Base-by-base conservation (phyloP, 2,888 invertebrate genomes). In the Isotomurus palustris region DNA sequence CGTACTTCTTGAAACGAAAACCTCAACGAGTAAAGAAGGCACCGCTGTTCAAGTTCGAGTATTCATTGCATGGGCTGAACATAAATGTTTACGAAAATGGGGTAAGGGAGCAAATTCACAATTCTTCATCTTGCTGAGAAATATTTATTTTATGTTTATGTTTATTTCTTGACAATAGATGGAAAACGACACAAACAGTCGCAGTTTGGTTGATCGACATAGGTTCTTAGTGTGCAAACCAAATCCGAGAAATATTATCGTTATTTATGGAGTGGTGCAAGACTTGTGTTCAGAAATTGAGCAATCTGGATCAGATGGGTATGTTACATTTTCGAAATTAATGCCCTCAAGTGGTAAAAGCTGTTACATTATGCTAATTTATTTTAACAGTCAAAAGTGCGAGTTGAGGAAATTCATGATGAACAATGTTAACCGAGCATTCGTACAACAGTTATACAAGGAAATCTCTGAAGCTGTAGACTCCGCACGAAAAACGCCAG, bases 231-330 rank as follows among this genome's bases (percentile, higher is more conserved):
- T 95, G 52, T 89, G 92, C 68, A 80, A 83, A 40, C 83, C 88
- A 4, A 84, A 87, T 75, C 83, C 84, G 43, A 83, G 82, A 68
- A 84, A 86, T 73, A 82, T 90, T 71, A 82, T 87, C 73, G 83
- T 86, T 27, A 84, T 91, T 56, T 89, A 90, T 76, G 85, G 88
- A 44, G 85, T 91, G 2, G 79, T 95, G 58, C 86, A 87, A 78
- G 81, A 83, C 59, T 89, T 94, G 69, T 85, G 91, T 64, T 84
- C 85, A 54, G 88, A 93, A 75, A 86, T 94, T 63, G 93, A 94
- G 75, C 78, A 78, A 66, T 80, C 81, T 21, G 8, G 8, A 32
- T 35, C 57, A 14, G 51, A 62, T 25, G 65, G 66, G 64, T 66
- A 61, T 24, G 53, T 22, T 6, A 44, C 19, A 43, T 32, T 47